Conservation (phyloP, 2,113 vertebrate genomes). For the Morone chrysops region DNA sequence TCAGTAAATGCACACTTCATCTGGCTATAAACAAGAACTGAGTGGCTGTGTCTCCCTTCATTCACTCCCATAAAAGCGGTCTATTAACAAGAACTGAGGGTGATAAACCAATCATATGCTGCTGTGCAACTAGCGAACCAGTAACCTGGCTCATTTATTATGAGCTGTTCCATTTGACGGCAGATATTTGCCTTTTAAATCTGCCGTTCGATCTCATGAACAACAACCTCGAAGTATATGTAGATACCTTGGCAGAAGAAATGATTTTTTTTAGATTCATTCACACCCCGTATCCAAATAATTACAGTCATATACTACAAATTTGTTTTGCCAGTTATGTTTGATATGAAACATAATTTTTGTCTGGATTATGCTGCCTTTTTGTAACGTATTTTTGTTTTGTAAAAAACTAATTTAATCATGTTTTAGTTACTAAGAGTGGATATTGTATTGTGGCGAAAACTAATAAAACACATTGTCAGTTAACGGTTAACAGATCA, state of each 20-base stretch:
- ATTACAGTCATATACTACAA: background rate
- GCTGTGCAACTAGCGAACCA: conserved; percentile 48
- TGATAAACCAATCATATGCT: conserved; percentile 47
- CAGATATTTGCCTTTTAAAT: conserved; percentile 66
- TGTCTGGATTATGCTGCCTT: background rate
- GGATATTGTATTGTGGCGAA: background rate
- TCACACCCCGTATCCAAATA: background rate
- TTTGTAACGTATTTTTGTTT: background rate
- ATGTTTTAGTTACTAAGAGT: background rate
- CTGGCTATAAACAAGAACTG: conserved; percentile 43
- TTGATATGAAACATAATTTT: background rate
- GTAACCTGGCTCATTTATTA: conserved; percentile 62
- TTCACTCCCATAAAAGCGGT: conserved; percentile 39
- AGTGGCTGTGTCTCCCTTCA: conserved; percentile 56
- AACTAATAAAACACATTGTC: background rate
- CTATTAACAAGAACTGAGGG: conserved; percentile 46
- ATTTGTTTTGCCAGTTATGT: background rate
- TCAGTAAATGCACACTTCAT: conserved; percentile 43
- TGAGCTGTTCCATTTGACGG: conserved; percentile 44
- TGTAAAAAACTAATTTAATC: background rate
- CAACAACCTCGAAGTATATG: conserved; percentile 5
- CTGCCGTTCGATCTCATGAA: conserved; percentile 37
- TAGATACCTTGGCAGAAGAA: conserved; percentile 6
- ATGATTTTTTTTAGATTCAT: conserved; percentile 30
- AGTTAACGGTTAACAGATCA: background rate